phyloP scores from a whole-genome alignment of 2,888 invertebrate genomes.

The Cataglyphis albicans region DNA sequence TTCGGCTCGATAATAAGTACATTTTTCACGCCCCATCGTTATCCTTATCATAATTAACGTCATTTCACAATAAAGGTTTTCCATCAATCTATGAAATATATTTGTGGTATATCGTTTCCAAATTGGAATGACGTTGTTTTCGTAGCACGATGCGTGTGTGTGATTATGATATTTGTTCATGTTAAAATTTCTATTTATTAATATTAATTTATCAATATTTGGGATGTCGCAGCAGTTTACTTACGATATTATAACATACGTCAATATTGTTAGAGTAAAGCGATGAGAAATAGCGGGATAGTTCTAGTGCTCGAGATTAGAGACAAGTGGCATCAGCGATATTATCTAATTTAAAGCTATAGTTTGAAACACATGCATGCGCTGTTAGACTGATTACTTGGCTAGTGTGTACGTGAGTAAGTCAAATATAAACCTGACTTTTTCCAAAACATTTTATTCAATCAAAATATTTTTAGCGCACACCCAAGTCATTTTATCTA shows the following conservation, averaged over 20 bases:
- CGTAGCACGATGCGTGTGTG: background rate
- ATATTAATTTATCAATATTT: background rate
- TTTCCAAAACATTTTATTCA: too few species aligned
- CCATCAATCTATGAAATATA: background rate
- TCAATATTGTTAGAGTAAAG: conserved; percentile 35
- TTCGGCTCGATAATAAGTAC: conserved; percentile 7
- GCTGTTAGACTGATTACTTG: conserved; percentile 7
- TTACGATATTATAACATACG: conserved; percentile 26
- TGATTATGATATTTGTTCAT: background rate
- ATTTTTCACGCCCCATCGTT: conserved; percentile 16
- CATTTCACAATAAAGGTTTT: background rate
- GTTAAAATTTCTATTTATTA: background rate
- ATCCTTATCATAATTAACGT: background rate
- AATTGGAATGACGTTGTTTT: background rate
- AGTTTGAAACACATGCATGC: background rate
- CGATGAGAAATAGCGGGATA: conserved; percentile 40
- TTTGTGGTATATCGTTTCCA: background rate
- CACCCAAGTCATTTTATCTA: too few species aligned
- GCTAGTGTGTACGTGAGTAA: background rate
- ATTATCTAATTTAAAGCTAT: conserved; percentile 48
- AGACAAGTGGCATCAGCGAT: conserved; percentile 48
- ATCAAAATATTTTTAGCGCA: too few species aligned
- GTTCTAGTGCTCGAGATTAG: conserved; percentile 38
- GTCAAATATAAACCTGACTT: too few species aligned
- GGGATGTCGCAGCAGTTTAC: background rate